Base-by-base conservation (phyloP, 2,888 invertebrate genomes). In the Polyommatus iphigenia region DNA sequence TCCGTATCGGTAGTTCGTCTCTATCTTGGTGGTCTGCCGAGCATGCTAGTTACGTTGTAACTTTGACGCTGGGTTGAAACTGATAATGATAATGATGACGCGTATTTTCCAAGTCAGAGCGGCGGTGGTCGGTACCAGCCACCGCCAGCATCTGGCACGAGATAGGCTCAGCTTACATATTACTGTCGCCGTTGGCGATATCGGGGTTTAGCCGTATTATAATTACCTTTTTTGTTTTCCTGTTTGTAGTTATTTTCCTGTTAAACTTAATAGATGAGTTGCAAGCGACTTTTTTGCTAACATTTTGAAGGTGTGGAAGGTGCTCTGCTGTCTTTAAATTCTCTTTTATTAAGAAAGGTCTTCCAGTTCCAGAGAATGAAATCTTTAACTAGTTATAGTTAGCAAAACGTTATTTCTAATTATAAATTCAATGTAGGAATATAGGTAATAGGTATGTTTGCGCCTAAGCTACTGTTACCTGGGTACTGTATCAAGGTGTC, bases 71-170 rank as follows among this genome's bases (percentile, higher is more conserved):
- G 32, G 41, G 41, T 8, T 10, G n/a, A 59, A 59, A 54, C 18
- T 54, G 20, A n/a, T 15, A 15, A 5, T 24, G 24, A 29, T 32
- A 15, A 15, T 18, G 67, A 29, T 67, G 15, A 67, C 5, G 67
- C 10, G 15, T 67, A 67, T 67, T 67, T 24, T 32, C 67, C 54
- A 54, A 8, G 54, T 54, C 75, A 75, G 50, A 50, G 72, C 72
- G 72, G 72, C 41, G 36, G 72, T 36, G 82, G 80, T 81, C 88
- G 86, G 90, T 89, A 90, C 90, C 91, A 91, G 92, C 91, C 86
- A 88, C 91, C 84, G 84, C 91, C 92, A 86, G 82, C 90, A 89
- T 91, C 90, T 92, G 92, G 86, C 82, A 76, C 50, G 46, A 41
- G 73, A 50, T 50, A 50, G 75, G 50, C 18, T 75, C 75, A 5